Evolutionary conservation across 2,888 invertebrate species (phyloP).

Genomic region (Acholoe squamosa): DNA sequence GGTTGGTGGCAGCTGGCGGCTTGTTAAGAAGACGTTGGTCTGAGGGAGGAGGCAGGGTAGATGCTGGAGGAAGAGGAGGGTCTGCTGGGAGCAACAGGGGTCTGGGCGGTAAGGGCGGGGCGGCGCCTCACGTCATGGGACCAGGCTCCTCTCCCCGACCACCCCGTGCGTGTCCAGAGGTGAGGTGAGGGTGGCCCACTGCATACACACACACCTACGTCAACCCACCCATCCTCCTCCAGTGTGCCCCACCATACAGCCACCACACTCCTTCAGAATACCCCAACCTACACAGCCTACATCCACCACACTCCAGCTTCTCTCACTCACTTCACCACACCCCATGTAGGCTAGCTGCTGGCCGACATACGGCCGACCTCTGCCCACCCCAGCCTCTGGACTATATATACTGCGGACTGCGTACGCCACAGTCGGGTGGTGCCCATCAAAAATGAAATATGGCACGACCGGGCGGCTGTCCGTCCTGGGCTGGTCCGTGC

Average conservation of each 20-base stretch:
- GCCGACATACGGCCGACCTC: not conserved
- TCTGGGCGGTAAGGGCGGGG: not conserved
- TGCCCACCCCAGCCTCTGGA: not conserved
- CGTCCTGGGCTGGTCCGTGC: not conserved
- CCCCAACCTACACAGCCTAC: not conserved
- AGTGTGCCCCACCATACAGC: not conserved
- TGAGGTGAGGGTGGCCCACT: not conserved
- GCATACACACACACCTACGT: not conserved
- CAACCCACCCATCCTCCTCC: constrained; percentile 3
- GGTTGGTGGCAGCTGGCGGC: not conserved
- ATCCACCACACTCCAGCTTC: not conserved
- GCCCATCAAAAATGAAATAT: not conserved
- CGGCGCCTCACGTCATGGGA: not conserved
- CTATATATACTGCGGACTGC: not conserved
- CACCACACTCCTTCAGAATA: not conserved
- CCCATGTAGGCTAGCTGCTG: not conserved
- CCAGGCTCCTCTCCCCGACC: constrained; percentile 13
- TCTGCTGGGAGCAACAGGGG: constrained; percentile 30
- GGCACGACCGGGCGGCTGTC: not conserved
- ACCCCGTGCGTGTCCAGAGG: constrained; percentile 20
- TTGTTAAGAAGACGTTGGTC: constrained; percentile 12
- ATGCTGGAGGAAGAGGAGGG: constrained; percentile 27
- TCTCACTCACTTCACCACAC: not conserved
- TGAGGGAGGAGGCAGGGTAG: not conserved
- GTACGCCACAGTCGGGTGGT: not conserved